These are phyloP conservation scores for Synanceia verrucosa DNA, from an alignment of 2,797 vertebrate genomes.

Conservation along the genomic window DNA sequence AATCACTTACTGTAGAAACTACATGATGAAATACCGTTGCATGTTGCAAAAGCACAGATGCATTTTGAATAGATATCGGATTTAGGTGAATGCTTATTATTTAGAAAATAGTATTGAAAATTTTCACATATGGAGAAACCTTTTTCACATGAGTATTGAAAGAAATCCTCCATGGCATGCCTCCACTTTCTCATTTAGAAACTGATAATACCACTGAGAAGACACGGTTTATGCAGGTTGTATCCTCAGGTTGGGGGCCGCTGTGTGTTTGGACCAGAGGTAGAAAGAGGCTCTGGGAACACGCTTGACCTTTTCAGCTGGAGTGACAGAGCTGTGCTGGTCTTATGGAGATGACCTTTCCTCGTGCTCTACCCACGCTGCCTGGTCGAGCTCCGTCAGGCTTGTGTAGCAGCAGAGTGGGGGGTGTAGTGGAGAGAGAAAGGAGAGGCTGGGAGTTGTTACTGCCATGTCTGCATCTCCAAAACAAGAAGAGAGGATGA, in stretches of 20 bases:
- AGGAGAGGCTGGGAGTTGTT: conserved; percentile 44
- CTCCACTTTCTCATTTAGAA: background rate
- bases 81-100: background rate
- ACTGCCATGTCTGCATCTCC: conserved; percentile 51
- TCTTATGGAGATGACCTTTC: conserved; percentile 82
- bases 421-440: background rate
- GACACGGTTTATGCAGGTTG: conserved; percentile 17
- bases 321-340: conserved; percentile 74
- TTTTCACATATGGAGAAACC: background rate
- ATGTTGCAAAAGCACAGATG: background rate
- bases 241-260: conserved; percentile 35
- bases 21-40: conserved; percentile 11
- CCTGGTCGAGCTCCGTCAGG: conserved; percentile 52
- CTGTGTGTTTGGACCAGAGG: conserved; percentile 47
- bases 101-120: background rate
- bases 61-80: background rate
- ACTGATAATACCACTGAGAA: background rate
- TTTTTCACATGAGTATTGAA: background rate
- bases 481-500: conserved; percentile 45
- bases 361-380: conserved; percentile 48
- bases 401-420: conserved; percentile 26
- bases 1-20: conserved; percentile 33
- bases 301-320: conserved; percentile 79
- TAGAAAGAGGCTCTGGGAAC: conserved; percentile 62
- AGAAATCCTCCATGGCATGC: background rate